These are phyloP conservation scores for Ophthalmolycus amberensis DNA, from an alignment of 2,113 vertebrate species.

Conservation along the genomic window DNA sequence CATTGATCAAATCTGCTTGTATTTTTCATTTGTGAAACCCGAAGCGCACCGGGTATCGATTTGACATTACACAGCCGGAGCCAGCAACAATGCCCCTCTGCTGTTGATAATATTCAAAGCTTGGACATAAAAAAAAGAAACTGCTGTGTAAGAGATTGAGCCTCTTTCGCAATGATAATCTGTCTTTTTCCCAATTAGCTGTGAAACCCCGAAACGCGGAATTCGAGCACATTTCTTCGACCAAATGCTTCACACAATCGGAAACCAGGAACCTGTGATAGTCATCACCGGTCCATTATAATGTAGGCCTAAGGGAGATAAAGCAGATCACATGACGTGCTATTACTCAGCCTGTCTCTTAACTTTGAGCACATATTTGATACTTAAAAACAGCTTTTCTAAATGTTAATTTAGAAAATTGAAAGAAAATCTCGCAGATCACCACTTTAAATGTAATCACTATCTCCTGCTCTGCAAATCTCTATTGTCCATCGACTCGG, in stretches of 20 bases:
- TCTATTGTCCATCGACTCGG: conserved; percentile 9
- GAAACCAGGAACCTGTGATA: conserved; percentile 27
- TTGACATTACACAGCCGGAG: conserved; percentile 67
- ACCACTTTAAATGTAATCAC: conserved; percentile 3
- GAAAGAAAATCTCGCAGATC: neutral
- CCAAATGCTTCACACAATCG: conserved; percentile 34
- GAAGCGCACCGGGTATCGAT: conserved; percentile 69
- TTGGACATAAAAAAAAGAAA: conserved; percentile 35
- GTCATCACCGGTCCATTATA: conserved; percentile 34
- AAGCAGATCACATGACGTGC: neutral
- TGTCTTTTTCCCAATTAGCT: conserved; percentile 57
- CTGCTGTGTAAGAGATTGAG: conserved; percentile 44
- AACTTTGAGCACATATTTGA: neutral
- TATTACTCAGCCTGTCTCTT: neutral
- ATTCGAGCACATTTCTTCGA: conserved; percentile 11
- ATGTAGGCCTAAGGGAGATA: neutral
- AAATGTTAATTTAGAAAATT: neutral
- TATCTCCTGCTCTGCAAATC: conserved; percentile 31
- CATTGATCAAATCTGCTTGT: conserved; percentile 78
- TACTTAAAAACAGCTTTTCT: neutral
- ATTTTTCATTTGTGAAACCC: conserved; percentile 77
- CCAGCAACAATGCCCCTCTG: conserved; percentile 52
- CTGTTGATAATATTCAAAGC: conserved; percentile 70
- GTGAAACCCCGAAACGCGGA: conserved; percentile 19
- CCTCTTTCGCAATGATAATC: conserved; percentile 58